phyloP scores from a whole-genome alignment of 2,797 vertebrate genomes.

The Macropus fuliginosus region DNA sequence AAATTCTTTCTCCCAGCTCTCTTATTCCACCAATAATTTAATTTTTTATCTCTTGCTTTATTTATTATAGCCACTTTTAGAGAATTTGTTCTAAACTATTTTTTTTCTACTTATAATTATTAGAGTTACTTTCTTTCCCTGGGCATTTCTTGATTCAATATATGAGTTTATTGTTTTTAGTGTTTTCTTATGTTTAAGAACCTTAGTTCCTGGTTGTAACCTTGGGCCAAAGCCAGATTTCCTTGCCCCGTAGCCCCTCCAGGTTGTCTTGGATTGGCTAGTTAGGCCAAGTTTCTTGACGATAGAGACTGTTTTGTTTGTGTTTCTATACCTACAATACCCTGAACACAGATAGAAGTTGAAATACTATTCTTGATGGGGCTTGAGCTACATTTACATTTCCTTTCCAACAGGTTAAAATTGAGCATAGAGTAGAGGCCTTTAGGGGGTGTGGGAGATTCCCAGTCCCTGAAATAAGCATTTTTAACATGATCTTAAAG shows the following conservation, averaged over 20 bases:
- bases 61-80: not conserved
- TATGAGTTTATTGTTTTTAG: not conserved
- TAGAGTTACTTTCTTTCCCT: not conserved
- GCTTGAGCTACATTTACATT: not conserved
- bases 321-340: not conserved
- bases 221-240: not conserved
- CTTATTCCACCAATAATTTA: not conserved
- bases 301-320: not conserved
- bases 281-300: not conserved
- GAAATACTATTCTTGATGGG: not conserved
- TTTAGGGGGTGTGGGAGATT: not conserved
- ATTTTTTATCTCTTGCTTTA: not conserved
- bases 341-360: not conserved
- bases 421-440: not conserved
- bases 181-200: not conserved
- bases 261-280: not conserved
- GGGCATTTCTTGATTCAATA: not conserved
- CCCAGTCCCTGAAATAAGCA: not conserved
- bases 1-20: not conserved
- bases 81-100: not conserved
- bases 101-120: not conserved
- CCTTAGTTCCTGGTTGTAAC: not conserved
- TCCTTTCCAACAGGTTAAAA: not conserved
- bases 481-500: conserved; percentile 18
- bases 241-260: no score